Evolutionary conservation across 2,797 vertebrate species (phyloP), one percentile per base, ranked within the genome.

Genomic region (Ptychadena robeensis): DNA sequence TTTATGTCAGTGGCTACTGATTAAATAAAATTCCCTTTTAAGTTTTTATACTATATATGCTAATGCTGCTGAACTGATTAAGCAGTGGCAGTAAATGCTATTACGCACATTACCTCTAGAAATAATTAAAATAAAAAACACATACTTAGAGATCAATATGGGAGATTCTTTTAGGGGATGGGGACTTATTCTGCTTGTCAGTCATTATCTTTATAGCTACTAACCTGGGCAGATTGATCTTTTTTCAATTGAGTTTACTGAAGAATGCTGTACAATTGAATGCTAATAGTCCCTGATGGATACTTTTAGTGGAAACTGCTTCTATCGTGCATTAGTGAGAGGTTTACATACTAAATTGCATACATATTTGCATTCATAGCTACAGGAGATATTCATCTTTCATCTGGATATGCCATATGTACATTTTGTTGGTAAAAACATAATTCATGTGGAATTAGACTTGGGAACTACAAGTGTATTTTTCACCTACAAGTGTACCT

Each of bases 181-280:
- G 80, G 74, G 80, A 81, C 70, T 73, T 74, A 37, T 59, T 81
- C 65, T 81, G 40, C 44, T 74, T 81, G 80, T 81, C 80, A 81
- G 71, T 81, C 69, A 81, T 81, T 81, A 67, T 74, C 57, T 81
- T 74, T 74, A 81, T 81, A 64, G 63, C 71, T 67, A 71, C 38
- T 81, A 81, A 81, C 40, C 37, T 57, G 44, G 61, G 25, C 15
- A 65, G 64, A 81, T 81, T 81, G 80, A 81, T 81, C 31, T 81
- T 81, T 48, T 68, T 81, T 40, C 48, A 40, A 81, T 81, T 67
- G 44, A 38, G 64, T 73, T 81, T 64, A 67, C 38, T 57, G 38
- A 81, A 69, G 28, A 81, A 53, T 37, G 44, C 48, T 67, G 63
- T 74, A 68, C 70, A 74, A 74, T 28, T 74, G 80, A 73, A 66